Evolutionary conservation across 1,140 invertebrate species (phyloP), one percentile per base, ranked within the genome.

Genomic region (Dendroctonus valens): DNA sequence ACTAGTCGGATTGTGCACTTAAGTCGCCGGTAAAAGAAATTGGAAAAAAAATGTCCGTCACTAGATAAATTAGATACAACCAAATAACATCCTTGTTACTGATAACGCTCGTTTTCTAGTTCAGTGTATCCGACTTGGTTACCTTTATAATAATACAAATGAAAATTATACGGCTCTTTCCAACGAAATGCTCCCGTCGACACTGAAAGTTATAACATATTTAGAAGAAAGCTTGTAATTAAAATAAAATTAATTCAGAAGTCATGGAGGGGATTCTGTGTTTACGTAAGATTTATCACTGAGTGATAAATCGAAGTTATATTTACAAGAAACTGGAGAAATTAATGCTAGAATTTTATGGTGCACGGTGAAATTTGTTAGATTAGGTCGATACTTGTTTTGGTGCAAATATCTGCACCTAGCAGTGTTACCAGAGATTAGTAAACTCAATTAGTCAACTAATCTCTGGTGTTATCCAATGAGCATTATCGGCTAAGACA

Each of bases 221-320:
- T 57, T 65, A 65, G 53, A 65, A 65, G 62, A 65, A 54, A 49
- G 51, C 54, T 37, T 57, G 53, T 55, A 55, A 65, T 65, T 65
- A 57, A 65, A 46, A 49, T 57, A 55, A 15, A 57, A 65, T 52
- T 51, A 26, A 46, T 63, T 48, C 41, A 11, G 41, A 50, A 49
- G 38, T 6, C 9, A 8, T 64, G 54, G 62, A 57, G 62, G 62
- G 62, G 62, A 50, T 61, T 52, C n/a, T 40, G 51, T 65, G 49
- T 65, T 65, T 49, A 65, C 57, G 62, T 57, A 65, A 65, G 62
- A 65, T 48, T 65, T 65, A 65, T 57, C 53, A 7, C 15, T 50
- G 8, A 40, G 11, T 51, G 62, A 65, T 65, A 59, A 59, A 15
- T 15, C 15, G 6, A 41, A 9, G 5, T 59, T 46, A 15, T 61